Percentiles rank a stretch among this genome's conserved stretches.
These are phyloP conservation scores for Operophtera brumata DNA, from an alignment of 2,888 invertebrate species.

Conservation along the genomic window DNA sequence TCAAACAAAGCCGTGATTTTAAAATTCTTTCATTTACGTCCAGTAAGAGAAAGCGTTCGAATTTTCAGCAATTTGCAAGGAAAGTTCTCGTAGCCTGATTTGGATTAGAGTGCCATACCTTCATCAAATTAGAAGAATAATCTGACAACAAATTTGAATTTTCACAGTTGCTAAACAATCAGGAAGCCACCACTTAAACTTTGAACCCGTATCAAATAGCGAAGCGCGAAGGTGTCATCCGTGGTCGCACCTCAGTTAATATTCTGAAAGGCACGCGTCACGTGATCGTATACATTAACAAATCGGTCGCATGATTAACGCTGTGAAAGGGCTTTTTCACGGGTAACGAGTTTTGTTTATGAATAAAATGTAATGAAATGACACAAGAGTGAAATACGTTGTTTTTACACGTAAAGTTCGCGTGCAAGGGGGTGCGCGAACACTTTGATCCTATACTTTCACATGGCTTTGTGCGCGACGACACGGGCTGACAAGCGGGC, in stretches of 20 bases:
- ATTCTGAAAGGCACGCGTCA: conserved; percentile 23
- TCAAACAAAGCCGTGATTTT: neutral
- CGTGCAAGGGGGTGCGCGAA: conserved; percentile 56
- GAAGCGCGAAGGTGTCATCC: conserved; percentile 27
- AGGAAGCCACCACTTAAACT: conserved; percentile 30
- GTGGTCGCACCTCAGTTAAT: conserved; percentile 26
- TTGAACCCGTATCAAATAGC: conserved; percentile 33
- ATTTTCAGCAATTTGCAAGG: neutral
- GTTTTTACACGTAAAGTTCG: conserved; percentile 59
- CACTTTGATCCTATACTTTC: conserved; percentile 79
- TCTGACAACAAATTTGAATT: conserved; percentile 1
- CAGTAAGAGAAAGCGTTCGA: neutral
- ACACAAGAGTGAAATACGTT: conserved; percentile 51
- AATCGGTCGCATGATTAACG: conserved; percentile 35
- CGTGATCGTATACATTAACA: conserved; percentile 28
- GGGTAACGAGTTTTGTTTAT: conserved; percentile 31
- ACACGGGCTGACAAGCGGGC: conserved; percentile 75
- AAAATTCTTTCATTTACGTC: neutral
- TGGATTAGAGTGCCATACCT: neutral
- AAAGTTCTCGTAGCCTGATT: neutral
- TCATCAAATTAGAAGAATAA: conserved; percentile 10
- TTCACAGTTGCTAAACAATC: conserved; percentile 21
- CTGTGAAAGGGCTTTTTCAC: conserved; percentile 36
- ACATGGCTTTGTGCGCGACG: conserved; percentile 76
- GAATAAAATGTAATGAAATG: conserved; percentile 46